These are phyloP conservation scores for Dolichotis patagonum DNA, from an alignment of 2,113 vertebrate genomes.

Conservation along the genomic window DNA sequence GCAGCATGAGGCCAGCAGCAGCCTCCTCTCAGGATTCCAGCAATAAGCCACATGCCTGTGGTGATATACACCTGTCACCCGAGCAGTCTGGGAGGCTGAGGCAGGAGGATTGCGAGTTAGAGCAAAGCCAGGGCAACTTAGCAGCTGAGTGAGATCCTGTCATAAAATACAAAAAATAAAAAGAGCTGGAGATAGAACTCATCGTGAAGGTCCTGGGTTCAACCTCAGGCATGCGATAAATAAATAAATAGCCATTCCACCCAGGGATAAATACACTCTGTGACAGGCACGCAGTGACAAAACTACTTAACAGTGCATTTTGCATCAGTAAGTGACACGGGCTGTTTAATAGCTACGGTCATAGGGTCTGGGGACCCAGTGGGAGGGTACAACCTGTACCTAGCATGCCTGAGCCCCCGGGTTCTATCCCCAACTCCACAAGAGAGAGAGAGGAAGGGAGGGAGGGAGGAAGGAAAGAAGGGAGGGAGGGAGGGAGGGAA, in stretches of 20 bases:
- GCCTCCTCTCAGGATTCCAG: neutral
- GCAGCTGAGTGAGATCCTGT: neutral
- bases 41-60: neutral
- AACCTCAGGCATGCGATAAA: neutral
- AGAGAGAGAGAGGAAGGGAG: neutral
- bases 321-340: neutral
- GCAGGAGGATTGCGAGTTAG: neutral
- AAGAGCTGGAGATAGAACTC: neutral
- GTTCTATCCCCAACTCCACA: neutral
- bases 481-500: no score
- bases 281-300: no score
- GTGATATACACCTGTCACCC: neutral
- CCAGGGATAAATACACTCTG: neutral
- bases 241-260: neutral
- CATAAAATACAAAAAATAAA: neutral
- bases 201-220: neutral
- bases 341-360: neutral
- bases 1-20: neutral
- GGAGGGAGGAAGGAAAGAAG: no score
- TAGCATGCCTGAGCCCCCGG: neutral
- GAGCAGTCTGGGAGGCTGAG: neutral
- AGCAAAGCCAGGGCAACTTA: neutral
- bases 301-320: neutral
- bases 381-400: neutral
- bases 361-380: neutral